phyloP scores from a whole-genome alignment of 2,888 invertebrate genomes.

The Autographa pulchrina region DNA sequence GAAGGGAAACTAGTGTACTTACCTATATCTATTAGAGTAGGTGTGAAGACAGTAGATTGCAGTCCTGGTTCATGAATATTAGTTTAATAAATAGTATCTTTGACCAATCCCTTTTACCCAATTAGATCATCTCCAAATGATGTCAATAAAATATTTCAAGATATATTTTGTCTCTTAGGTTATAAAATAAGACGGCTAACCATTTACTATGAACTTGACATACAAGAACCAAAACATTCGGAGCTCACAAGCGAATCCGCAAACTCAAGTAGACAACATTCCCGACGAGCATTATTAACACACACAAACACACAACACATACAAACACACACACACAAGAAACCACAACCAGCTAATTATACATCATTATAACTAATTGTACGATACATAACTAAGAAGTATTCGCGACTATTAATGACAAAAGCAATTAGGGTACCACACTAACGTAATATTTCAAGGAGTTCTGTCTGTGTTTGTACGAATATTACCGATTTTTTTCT shows the following conservation, averaged over 20 bases:
- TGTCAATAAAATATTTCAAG: too few species aligned
- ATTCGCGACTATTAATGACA: slow-evolving; percentile 89
- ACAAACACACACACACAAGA: slow-evolving; percentile 63
- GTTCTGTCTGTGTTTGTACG: slow-evolving; percentile 36
- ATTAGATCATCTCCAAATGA: too few species aligned
- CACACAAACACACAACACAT: slow-evolving; percentile 25
- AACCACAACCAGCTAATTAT: slow-evolving; percentile 80
- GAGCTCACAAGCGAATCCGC: slow-evolving; percentile 44
- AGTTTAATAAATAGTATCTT: too few species aligned
- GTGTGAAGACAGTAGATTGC: too few species aligned
- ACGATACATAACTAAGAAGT: slow-evolving; percentile 87
- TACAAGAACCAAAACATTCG: slow-evolving; percentile 38
- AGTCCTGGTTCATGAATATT: too few species aligned
- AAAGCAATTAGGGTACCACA: slow-evolving; percentile 88
- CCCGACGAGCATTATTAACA: slow-evolving; percentile 42
- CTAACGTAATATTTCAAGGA: slow-evolving; percentile 62
- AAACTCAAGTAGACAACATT: slow-evolving; percentile 54
- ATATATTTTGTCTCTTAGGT: too few species aligned
- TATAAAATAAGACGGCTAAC: too few species aligned
- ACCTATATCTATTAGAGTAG: too few species aligned
- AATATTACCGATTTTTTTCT: slow-evolving; percentile 47
- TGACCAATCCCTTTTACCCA: too few species aligned
- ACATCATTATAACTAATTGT: slow-evolving; percentile 89
- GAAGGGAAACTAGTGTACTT: too few species aligned
- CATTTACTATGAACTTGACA: slow-evolving; percentile 34